Evolutionary conservation across 2,113 vertebrate species (phyloP), one percentile per base, ranked within the genome.

Genomic region (Orycteropus afer): DNA sequence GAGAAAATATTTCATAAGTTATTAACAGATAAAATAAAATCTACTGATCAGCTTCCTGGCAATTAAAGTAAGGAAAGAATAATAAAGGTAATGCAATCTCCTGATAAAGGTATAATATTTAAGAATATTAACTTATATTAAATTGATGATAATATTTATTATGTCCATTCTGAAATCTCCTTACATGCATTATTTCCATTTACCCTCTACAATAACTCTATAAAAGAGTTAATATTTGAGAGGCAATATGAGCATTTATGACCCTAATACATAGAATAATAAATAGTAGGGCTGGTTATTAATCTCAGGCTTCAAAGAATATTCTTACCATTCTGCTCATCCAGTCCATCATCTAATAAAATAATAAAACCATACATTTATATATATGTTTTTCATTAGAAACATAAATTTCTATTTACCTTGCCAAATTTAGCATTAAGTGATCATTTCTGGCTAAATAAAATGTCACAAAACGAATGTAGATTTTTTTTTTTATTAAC

Each of bases 21-120:
- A 18, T 63, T 94, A 90, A 53, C 40, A 40, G 13, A 83, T 83
- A 37, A 89, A 91, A 51, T 14, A 67, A 74, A 87, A 79, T 23
- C 25, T 57, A 7, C 32, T 73, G 69, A 0, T 20, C 53, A 69
- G 13, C 74, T 42, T 85, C 6, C 6, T 91, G 69, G 22, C 12
- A 12, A 73, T 45, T 82, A 51, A 92, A 63, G 27, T 51, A 71
- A 59, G 11, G 34, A 77, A 2, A 0, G 22, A 23, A 6, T 71
- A 93, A 77, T 63, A 77, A 95, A 86, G 65, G 49, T 77, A 95
- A 82, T 59, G 47, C 14, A 95, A 59, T 92, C 7, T 89, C 15
- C 73, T 91, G 45, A 51, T 73, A 84, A 10, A 71, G 3, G 1
- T 65, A 42, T 86, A 53, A 25, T n/a, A 61, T 87, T 93, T n/a